Base-by-base conservation (phyloP, 2,888 invertebrate genomes). In the Galerucella nymphaeae region DNA sequence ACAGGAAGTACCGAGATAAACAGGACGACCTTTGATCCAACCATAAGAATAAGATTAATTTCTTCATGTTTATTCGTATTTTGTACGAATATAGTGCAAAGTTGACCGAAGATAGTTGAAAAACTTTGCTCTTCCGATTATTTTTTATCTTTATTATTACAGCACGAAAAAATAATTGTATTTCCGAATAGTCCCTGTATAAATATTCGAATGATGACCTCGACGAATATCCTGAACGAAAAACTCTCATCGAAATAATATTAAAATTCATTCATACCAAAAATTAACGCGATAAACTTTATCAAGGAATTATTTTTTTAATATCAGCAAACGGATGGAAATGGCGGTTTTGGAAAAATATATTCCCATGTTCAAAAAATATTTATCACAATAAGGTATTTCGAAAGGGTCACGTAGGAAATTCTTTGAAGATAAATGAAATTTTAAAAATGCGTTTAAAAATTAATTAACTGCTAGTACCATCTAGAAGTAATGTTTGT, bases 1-100 rank as follows among this genome's bases (percentile, higher is more conserved):
- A 74, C 74, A 74, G 74, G 74, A 74, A 74, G 74, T 74, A 65
- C 41, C 68, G 62, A 69, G 71, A 74, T 71, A 74, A 66, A 66
- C 30, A 61, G 57, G 48, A 30, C 42, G 69, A 74, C 69, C 74
- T 74, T 74, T 74, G 57, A 69, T 69, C 74, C 50, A 38, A 53
- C 42, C 63, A 62, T 74, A 69, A 71, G 71, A 70, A 74, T 69
- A 74, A 71, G 70, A 70, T 70, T 70, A 70, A 63, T 70, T 63
- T 64, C 70, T 67, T 11, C 14, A 23, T 66, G 57, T 66, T 41
- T 62, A 30, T 66, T 58, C 58, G 38, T 59, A 67, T 48, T 16
- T 50, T 67, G 59, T 59, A 41, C 11, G 58, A 58, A 67, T 61
- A 61, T 38, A 59, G 58, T 45, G 57, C 57, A 59, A 67, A 61